A percentile compares a stretch with the other conserved stretches of the same genome.
phyloP scores from a whole-genome alignment of 2,113 vertebrate species.

The Pygoscelis adeliae region DNA sequence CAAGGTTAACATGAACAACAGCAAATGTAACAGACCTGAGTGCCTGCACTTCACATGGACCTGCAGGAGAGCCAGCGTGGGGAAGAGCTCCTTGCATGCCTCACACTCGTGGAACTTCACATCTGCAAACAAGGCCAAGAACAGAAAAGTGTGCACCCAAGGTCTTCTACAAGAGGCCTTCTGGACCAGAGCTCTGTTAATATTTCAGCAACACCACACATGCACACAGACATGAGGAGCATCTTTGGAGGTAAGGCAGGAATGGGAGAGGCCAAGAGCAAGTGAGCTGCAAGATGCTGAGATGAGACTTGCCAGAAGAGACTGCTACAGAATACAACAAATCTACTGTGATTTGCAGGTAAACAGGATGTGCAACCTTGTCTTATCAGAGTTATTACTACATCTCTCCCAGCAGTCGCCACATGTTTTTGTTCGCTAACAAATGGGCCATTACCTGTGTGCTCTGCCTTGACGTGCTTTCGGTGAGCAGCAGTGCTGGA shows the following conservation, averaged over 20 bases:
- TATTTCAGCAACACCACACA: not conserved
- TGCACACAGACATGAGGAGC: not conserved
- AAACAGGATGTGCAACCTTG: not conserved
- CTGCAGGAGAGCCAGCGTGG: conserved; percentile 64
- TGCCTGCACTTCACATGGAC: conserved; percentile 75
- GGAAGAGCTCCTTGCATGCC: conserved; percentile 73
- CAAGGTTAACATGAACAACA: not conserved
- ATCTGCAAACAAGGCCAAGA: conserved; percentile 37
- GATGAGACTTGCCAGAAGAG: not conserved
- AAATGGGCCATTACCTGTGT: conserved; percentile 70
- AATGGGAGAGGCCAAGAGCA: not conserved
- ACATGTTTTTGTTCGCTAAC: rapidly evolving
- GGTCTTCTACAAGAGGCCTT: not conserved
- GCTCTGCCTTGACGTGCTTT: conserved; percentile 81
- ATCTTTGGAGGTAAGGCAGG: not conserved
- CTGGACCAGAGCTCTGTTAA: not conserved
- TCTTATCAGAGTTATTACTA: not conserved
- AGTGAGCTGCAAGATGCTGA: not conserved
- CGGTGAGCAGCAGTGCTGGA: conserved; percentile 75
- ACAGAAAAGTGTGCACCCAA: not conserved
- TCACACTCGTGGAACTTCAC: conserved; percentile 68
- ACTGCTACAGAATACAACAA: not conserved
- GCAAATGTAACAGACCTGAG: conserved; percentile 55
- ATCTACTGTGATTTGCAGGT: not conserved
- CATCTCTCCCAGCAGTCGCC: not conserved